Conservation (phyloP, 2,888 invertebrate species). For the Tenodera sinensis region DNA sequence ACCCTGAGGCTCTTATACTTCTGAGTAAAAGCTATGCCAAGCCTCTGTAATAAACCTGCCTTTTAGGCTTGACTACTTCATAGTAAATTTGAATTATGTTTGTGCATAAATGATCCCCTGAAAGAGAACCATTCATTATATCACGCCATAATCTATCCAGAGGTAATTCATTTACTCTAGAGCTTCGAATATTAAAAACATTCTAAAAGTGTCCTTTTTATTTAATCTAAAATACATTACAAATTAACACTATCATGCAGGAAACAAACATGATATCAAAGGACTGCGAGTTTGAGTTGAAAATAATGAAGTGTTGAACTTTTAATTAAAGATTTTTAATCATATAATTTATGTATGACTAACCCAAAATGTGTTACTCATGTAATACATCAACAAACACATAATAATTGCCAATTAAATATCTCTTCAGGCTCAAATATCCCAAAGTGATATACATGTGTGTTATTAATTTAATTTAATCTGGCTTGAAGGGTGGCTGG, state of each 20-base stretch:
- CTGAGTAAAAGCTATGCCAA: too few species aligned
- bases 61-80: too few species aligned
- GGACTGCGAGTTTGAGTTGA: background rate
- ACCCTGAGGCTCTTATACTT: too few species aligned
- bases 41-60: too few species aligned
- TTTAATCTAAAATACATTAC: background rate
- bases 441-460: background rate
- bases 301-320: background rate
- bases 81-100: too few species aligned
- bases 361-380: background rate
- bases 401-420: background rate
- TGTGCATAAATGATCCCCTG: too few species aligned
- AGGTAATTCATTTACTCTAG: background rate
- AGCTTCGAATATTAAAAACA: background rate
- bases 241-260: background rate
- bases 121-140: too few species aligned
- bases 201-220: background rate
- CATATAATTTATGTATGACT: background rate
- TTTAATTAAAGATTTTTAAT: background rate
- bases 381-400: background rate
- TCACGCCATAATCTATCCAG: too few species aligned
- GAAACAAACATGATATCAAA: background rate
- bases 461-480: background rate
- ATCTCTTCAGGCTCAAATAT: background rate
- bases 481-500: background rate